phyloP scores from a whole-genome alignment of 1,140 invertebrate genomes.

The Aphis craccivora region DNA sequence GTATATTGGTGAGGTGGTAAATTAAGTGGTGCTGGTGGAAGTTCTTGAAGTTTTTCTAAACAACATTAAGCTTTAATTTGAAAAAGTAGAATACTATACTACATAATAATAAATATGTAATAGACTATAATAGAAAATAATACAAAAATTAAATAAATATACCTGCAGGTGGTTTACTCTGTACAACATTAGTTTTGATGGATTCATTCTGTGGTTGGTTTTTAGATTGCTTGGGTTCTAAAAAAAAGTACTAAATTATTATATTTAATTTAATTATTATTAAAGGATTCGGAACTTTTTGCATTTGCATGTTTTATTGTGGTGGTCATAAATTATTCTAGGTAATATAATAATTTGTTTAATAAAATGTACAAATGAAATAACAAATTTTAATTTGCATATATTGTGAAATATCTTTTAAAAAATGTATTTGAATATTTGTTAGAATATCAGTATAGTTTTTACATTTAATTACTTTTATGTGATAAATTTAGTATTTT shows the following conservation, averaged over 20 bases:
- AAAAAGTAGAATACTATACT: neutral
- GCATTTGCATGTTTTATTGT: neutral
- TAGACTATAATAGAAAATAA: neutral
- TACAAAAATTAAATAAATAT: neutral
- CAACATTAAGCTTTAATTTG: neutral
- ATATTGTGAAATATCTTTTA: neutral
- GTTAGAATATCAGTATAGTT: neutral
- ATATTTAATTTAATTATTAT: neutral
- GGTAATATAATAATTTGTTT: neutral
- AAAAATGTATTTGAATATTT: neutral
- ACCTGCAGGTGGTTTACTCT: neutral
- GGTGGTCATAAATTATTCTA: neutral
- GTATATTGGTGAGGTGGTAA: neutral
- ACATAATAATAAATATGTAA: neutral
- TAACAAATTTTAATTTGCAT: neutral
- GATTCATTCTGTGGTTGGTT: neutral
- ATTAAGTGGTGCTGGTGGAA: neutral
- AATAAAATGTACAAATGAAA: neutral
- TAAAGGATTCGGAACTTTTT: neutral
- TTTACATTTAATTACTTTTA: neutral
- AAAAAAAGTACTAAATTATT: neutral
- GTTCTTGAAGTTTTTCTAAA: conserved; percentile 18
- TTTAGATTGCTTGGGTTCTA: neutral
- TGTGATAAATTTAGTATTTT: too few species aligned
- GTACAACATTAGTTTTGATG: conserved; percentile 8